phyloP scores from a whole-genome alignment of 2,113 vertebrate species.

The Phoenicopterus ruber region DNA sequence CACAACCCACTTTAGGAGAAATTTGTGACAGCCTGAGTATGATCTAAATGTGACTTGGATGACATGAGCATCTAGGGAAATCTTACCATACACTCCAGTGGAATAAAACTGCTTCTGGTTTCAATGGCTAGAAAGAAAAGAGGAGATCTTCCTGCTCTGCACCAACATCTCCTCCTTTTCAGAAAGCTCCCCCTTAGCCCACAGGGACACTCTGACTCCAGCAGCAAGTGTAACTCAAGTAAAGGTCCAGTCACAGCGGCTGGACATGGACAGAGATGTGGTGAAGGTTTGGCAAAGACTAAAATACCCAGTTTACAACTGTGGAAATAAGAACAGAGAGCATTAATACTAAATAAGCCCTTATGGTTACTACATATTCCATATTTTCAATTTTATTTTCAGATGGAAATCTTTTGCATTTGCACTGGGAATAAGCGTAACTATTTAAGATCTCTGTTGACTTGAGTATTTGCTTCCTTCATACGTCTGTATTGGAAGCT shows the following conservation, averaged over 20 bases:
- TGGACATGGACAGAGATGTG: background rate
- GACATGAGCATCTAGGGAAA: background rate
- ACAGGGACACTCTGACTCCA: background rate
- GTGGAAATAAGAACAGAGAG: background rate
- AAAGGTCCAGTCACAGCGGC: background rate
- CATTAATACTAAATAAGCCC: background rate
- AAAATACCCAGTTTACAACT: background rate
- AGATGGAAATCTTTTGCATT: background rate
- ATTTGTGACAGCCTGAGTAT: background rate
- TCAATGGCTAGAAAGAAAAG: background rate
- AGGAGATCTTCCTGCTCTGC: background rate
- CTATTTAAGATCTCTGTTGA: background rate
- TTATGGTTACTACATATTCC: background rate
- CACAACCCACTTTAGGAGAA: background rate
- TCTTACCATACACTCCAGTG: background rate
- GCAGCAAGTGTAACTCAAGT: background rate
- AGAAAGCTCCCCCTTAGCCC: background rate
- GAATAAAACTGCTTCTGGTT: background rate
- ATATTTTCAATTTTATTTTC: background rate
- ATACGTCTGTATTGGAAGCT: background rate
- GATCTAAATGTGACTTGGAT: background rate
- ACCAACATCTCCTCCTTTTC: background rate
- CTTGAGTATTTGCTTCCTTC: background rate
- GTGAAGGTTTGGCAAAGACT: background rate
- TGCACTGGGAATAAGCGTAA: background rate